Conservation (phyloP, 2,797 vertebrate genomes). For the Anabacerthia variegaticeps region DNA sequence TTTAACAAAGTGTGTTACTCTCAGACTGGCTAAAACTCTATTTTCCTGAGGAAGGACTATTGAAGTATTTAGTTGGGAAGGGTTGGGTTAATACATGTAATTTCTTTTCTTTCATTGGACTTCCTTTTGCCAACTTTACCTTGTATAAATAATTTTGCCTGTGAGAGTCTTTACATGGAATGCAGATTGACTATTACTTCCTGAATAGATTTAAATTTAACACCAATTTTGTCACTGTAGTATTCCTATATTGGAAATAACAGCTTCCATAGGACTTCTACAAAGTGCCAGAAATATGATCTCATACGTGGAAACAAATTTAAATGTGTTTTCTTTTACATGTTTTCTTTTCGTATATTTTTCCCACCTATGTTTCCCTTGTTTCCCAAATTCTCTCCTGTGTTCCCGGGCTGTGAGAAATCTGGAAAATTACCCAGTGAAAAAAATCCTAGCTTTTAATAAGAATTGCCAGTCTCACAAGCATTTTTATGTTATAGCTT, state of each 20-base stretch:
- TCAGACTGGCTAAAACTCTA: constrained; percentile 36
- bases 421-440: constrained; percentile 9
- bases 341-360: constrained; percentile 72
- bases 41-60: constrained; percentile 61
- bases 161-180: constrained; percentile 75
- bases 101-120: constrained; percentile 67
- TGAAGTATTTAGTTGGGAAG: constrained; percentile 61
- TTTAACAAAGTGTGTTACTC: constrained; percentile 59
- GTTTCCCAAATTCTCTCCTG: constrained; percentile 61
- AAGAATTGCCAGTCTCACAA: constrained; percentile 21
- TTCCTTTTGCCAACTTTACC: constrained; percentile 80
- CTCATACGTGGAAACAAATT: constrained; percentile 79
- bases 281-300: constrained; percentile 86
- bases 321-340: constrained; percentile 76
- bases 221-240: constrained; percentile 78
- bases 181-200: constrained; percentile 82
- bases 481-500: not conserved
- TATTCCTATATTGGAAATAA: constrained; percentile 78
- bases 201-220: constrained; percentile 83
- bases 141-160: constrained; percentile 79
- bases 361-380: constrained; percentile 69
- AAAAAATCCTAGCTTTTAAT: constrained; percentile 49
- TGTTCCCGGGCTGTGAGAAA: constrained; percentile 41
- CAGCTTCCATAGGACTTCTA: constrained; percentile 80
- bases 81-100: constrained; percentile 62